Base-by-base conservation (phyloP, 1,140 invertebrate genomes). In the Dreissena polymorpha region DNA sequence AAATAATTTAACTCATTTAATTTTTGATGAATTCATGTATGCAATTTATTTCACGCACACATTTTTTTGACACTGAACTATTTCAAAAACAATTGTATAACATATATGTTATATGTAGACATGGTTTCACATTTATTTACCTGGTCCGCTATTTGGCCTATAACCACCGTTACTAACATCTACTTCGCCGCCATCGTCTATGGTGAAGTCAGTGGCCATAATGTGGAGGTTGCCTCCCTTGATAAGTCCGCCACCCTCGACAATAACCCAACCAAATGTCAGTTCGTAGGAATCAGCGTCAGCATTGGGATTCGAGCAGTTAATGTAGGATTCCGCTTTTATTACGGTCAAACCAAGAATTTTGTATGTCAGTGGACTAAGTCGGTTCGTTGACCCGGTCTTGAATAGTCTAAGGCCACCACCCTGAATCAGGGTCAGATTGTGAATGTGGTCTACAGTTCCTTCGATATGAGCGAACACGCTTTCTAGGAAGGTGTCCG, bases 381-480 rank as follows among this genome's bases (percentile, higher is more conserved):
- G 72, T 10, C 69, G 82, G 53, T 88, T 88, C 13, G 88, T 89
- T 13, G 88, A 89, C 0, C 89, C 89, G 51, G 86, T 88, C 55
- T 85, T 86, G 51, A 87, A 87, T 21, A 89, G 85, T 12, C 85
- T 49, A 0, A 90, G 81, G 13, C 86, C 55, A 21, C 86, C 89
- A 23, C 88, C 88, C 74, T 78, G 83, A 55, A 90, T 83, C 21
- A 90, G 76, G 3, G 89, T 90, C 55, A 90, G 75, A 72, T 90
- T 90, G 75, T 87, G 73, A 50, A 90, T 77, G 69, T 89, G 86
- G 69, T 90, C 89, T 57, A 90, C 49, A 10, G 88, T 87, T 8
- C 89, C 89, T 84, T 89, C 89, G 0, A 89, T 55, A 73, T 89
- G 85, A 0, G 88, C 83, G 87, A 90, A 90, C 0, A 90, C 88